Base-by-base conservation (phyloP, 2,113 vertebrate genomes). In the Megalops atlanticus region DNA sequence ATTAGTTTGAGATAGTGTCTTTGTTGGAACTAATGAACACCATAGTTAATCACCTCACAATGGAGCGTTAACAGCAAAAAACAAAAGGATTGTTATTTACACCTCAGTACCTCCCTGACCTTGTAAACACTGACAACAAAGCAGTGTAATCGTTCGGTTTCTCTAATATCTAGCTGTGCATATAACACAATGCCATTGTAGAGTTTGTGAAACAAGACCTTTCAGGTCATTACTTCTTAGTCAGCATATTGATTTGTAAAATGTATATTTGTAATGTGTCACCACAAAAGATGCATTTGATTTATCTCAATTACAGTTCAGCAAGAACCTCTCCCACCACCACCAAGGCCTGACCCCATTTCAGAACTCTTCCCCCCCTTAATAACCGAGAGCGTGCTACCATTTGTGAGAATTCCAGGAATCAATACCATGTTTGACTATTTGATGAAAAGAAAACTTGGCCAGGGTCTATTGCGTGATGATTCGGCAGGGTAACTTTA, bases 81-180 rank as follows among this genome's bases (percentile, higher is more conserved):
- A 83, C 76, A 74, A 77, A 81, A 83, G 39, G 35, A 11, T 33
- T 47, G 40, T 81, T 78, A 84, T 45, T 78, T 35, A 47, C 45
- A 45, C 77, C 45, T 68, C 43, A 78, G n/a, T 54, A 52, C 52
- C 68, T 81, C 69, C n/a, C 70, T 85, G 82, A 81, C 80, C 81
- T 82, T 85, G 38, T 58, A 79, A 88, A 79, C 45, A 73, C 71
- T 45, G n/a, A 64, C 76, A 84, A 27, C 72, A 69, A 80, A 82
- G 70, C 76, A n/a, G 36, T 6, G 40, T 74, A 70, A 58, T 40
- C 47, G 58, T 80, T 35, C 77, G 27, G 69, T 81, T 74, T 24
- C 24, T n/a, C 27, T 18, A 7, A 43, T 49, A 68, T n/a, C 10
- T 71, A 16, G 41, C 40, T 70, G 45, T 80, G n/a, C 43, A 80